phyloP scores from a whole-genome alignment of 2,888 invertebrate genomes.

The Deilephila elpenor region DNA sequence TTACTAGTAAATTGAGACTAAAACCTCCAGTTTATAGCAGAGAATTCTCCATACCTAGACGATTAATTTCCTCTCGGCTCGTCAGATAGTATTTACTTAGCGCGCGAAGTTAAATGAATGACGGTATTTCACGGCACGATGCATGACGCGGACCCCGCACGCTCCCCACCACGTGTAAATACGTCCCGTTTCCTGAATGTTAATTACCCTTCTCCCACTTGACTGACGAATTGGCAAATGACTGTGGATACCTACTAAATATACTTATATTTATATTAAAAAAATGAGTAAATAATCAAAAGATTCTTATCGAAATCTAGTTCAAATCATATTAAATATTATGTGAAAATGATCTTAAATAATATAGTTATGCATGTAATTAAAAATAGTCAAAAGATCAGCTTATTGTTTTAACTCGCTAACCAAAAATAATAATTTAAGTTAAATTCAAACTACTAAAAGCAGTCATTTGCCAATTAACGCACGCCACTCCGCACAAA shows the following conservation, averaged over 20 bases:
- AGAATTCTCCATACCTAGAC: too few species aligned
- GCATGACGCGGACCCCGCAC: conserved; percentile 12
- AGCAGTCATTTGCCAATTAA: conserved; percentile 7
- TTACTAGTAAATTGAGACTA: too few species aligned
- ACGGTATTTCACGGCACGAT: conserved; percentile 7
- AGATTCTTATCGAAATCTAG: neutral
- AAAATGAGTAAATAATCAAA: neutral
- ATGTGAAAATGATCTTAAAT: too few species aligned
- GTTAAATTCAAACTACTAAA: too few species aligned
- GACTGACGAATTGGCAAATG: neutral
- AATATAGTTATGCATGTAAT: too few species aligned
- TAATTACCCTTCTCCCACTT: neutral
- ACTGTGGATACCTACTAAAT: neutral
- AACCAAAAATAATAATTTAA: too few species aligned
- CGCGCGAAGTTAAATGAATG: neutral
- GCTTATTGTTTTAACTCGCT: neutral
- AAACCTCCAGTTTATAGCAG: too few species aligned
- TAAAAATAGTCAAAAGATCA: neutral
- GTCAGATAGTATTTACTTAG: neutral
- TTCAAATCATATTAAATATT: too few species aligned
- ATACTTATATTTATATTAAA: too few species aligned
- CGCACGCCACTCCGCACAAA: conserved; percentile 11
- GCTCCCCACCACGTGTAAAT: neutral
- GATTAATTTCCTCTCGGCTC: neutral
- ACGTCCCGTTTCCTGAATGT: neutral